Base-by-base conservation (phyloP, 2,113 vertebrate genomes). In the Calyptomena viridis region DNA sequence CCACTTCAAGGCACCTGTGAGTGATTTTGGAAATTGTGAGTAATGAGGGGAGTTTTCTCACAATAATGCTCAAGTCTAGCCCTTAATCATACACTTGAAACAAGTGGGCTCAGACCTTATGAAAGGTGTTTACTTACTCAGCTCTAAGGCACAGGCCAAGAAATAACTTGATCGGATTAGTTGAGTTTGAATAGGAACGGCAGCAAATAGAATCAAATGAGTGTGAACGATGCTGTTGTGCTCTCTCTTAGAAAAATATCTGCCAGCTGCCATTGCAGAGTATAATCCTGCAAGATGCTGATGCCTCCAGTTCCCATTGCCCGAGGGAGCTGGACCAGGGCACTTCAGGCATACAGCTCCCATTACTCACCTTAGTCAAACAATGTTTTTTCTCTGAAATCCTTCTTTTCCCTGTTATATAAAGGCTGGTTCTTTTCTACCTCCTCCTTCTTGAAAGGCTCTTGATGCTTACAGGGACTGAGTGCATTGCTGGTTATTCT, bases 101-200 rank as follows among this genome's bases (percentile, higher is more conserved):
- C 67, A 80, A 93, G 89, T 73, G 77, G 85, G 73, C 84, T 95
- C 85, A 84, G 87, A 83, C 82, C 87, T 95, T 95, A 84, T 35
- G 87, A 96, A 94, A 97, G 94, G 84, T 83, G 79, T 96, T 94
- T 96, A 93, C 79, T 95, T 89, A 85, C 20, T 95, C 89, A 94
- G 93, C 87, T 95, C 69, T 83, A 74, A 97, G 96, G 88, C 91
- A 22, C 79, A 84, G 94, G 93, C 96, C 95, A 95, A 94, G 91
- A 93, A 95, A 89, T 78, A 66, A 69, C 93, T 96, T 89, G 85
- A 96, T 95, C 33, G 46, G 93, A 95, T 97, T 97, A 97, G 84
- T 89, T 1, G 12, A 49, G 89, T 94, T 92, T 90, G 93, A 93
- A 96, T 94, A 94, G 88, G 89, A 96, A 8, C 90, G 76, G 93